phyloP scores from a whole-genome alignment of 2,888 invertebrate species.

The Coleophora deauratella region DNA sequence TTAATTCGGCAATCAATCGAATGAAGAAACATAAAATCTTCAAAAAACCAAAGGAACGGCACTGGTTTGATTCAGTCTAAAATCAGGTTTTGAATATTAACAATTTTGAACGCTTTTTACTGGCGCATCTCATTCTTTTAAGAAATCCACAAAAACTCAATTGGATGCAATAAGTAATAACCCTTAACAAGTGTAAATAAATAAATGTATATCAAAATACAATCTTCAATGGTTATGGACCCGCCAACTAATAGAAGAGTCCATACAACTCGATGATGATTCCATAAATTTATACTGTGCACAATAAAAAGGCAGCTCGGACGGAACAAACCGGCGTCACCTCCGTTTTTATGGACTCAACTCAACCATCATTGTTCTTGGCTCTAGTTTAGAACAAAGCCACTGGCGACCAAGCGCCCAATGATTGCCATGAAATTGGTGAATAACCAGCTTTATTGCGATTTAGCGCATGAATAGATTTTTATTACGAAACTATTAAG shows the following conservation, averaged over 20 bases:
- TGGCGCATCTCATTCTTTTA: neutral
- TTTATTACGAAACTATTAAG: constrained; percentile 8
- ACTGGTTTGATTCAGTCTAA: neutral
- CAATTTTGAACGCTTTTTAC: constrained; percentile 7
- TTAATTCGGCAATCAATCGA: too few relatives aligned
- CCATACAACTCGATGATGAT: constrained; percentile 70
- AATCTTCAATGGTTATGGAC: constrained; percentile 68
- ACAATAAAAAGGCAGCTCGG: constrained; percentile 62
- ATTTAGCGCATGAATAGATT: constrained; percentile 21
- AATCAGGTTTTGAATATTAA: constrained; percentile 6
- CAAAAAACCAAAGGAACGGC: too few relatives aligned
- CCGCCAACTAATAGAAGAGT: constrained; percentile 57
- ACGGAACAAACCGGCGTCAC: constrained; percentile 66
- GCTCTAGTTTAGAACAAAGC: constrained; percentile 36
- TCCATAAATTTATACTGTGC: constrained; percentile 72
- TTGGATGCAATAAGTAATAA: neutral
- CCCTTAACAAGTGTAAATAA: constrained; percentile 54
- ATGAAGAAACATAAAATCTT: too few relatives aligned
- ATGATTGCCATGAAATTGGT: constrained; percentile 56
- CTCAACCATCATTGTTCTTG: constrained; percentile 41
- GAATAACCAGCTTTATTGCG: constrained; percentile 39
- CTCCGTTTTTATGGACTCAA: constrained; percentile 59
- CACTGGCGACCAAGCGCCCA: constrained; percentile 9
- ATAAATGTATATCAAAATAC: constrained; percentile 62
- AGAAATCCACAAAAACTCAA: neutral